Evolutionary conservation across 2,797 vertebrate species (phyloP).

Genomic region (Dipus sagitta): DNA sequence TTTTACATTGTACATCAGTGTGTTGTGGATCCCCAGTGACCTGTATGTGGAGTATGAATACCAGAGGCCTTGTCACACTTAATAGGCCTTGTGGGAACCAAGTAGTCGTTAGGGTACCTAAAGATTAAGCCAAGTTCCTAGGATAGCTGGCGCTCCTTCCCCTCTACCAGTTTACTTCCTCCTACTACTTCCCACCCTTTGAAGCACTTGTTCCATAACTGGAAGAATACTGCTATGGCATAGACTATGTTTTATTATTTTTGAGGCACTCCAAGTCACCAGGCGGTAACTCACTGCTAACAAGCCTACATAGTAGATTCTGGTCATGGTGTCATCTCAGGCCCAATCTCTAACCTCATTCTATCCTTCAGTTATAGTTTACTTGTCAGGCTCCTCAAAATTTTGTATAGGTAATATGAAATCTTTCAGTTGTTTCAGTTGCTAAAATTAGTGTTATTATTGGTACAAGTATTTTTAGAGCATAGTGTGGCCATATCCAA

Average conservation of each 20-base stretch:
- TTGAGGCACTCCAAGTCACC: not conserved
- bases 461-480: not conserved
- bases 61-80: not conserved
- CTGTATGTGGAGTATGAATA: not conserved
- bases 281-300: not conserved
- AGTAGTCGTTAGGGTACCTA: not conserved
- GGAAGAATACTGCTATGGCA: not conserved
- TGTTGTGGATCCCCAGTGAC: not conserved
- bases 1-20: not conserved
- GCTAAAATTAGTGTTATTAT: not conserved
- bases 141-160: not conserved
- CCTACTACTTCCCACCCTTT: not conserved
- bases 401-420: not conserved
- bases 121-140: not conserved
- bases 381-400: not conserved
- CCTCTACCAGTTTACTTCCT: not conserved
- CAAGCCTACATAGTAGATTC: not conserved
- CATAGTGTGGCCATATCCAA: fast-evolving
- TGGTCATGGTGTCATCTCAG: conserved; percentile 7
- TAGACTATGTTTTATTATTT: not conserved
- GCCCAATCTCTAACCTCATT: not conserved
- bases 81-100: not conserved
- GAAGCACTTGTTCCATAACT: not conserved
- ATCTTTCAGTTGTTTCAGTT: not conserved
- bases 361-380: not conserved